A percentile compares a stretch with the other conserved stretches of the same genome.
Evolutionary conservation across 2,888 invertebrate species (phyloP).

Genomic region (Netelia fuscicornis): DNA sequence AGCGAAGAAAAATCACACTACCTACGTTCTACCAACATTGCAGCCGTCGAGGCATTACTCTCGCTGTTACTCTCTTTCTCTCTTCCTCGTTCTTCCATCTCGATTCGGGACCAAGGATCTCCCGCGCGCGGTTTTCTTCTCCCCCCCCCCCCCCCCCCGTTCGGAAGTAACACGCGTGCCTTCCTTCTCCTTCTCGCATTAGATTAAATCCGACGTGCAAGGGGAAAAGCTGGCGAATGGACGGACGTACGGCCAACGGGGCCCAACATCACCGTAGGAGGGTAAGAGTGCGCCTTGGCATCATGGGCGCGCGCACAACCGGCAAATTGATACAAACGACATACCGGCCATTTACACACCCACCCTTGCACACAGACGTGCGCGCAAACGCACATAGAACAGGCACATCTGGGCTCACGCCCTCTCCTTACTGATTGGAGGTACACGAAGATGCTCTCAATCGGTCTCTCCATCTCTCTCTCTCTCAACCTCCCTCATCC

Average conservation of each 20-base stretch:
- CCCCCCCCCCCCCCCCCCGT: conserved; percentile 23
- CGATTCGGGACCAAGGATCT: conserved; percentile 36
- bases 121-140: conserved; percentile 56
- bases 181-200: conserved; percentile 70
- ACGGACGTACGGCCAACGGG: conserved; percentile 6
- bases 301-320: conserved; percentile 42
- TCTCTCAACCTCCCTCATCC: conserved; percentile 22
- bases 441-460: conserved; percentile 67
- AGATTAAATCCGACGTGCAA: conserved; percentile 78
- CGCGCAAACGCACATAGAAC: background rate
- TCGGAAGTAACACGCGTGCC: conserved; percentile 17
- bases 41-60: conserved; percentile 58
- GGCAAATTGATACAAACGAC: conserved; percentile 81
- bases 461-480: conserved; percentile 61
- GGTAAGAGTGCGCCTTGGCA: conserved; percentile 58
- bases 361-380: conserved; percentile 29
- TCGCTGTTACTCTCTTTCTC: conserved; percentile 12
- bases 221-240: conserved; percentile 38
- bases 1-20: conserved; percentile 69
- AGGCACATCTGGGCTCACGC: conserved; percentile 39
- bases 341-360: conserved; percentile 72
- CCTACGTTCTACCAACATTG: conserved; percentile 19
- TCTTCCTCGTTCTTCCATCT: conserved; percentile 52
- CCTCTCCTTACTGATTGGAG: conserved; percentile 65
- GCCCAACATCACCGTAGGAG: conserved; percentile 40